Percentiles rank a stretch among this genome's conserved stretches.
These are phyloP conservation scores for Rambutsinella grinnellia DNA, from an alignment of 2,888 invertebrate species.

Conservation along the genomic window DNA sequence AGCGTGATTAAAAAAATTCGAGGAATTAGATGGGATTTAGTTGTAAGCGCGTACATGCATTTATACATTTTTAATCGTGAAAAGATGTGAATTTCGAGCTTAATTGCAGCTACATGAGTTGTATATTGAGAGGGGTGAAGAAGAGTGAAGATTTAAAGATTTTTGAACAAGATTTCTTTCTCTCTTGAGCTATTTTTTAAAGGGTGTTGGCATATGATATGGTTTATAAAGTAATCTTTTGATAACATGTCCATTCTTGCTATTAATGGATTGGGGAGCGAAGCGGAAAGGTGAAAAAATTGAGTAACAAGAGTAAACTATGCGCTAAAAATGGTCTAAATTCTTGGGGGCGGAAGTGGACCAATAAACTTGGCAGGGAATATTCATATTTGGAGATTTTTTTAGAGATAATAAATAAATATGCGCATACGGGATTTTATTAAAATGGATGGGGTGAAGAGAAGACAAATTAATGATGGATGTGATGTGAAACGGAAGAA, in stretches of 20 bases:
- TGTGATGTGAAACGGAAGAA: no score
- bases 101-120: neutral
- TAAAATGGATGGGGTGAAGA: no score
- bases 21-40: neutral
- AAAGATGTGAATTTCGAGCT: neutral
- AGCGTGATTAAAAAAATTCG: neutral
- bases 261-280: neutral
- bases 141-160: neutral
- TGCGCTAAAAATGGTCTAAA: neutral
- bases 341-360: neutral
- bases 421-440: no score
- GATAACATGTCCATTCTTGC: neutral
- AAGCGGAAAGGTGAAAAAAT: conserved; percentile 22
- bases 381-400: no score
- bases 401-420: no score
- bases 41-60: no score
- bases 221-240: neutral
- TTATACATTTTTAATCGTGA: no score
- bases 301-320: neutral
- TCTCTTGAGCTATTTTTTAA: neutral
- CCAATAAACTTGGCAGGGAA: neutral
- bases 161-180: neutral
- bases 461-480: no score
- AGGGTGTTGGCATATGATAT: neutral
- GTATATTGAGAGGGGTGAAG: neutral